phyloP scores from a whole-genome alignment of 2,113 vertebrate genomes.

The Sturnira hondurensis region DNA sequence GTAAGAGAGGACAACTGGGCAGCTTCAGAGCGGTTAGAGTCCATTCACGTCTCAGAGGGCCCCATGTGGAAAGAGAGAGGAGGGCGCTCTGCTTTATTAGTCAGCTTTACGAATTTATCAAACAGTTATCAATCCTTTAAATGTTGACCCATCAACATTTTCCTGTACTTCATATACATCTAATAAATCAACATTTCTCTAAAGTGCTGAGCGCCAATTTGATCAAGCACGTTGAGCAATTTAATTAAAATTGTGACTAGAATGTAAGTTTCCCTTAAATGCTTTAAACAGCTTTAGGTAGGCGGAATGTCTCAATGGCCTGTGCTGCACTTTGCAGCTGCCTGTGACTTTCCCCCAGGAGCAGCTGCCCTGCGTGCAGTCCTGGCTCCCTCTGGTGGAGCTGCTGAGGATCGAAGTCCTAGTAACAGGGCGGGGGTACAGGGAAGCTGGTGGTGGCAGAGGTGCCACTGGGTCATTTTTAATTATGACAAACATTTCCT shows the following conservation, averaged over 20 bases:
- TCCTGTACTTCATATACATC: background rate
- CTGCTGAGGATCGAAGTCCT: background rate
- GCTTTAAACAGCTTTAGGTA: background rate
- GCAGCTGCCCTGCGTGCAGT: background rate
- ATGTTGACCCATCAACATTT: background rate
- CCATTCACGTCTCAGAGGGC: background rate
- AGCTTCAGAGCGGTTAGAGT: background rate
- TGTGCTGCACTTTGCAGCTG: fast-evolving
- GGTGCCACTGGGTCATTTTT: background rate
- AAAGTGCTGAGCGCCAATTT: background rate
- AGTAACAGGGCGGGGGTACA: fast-evolving
- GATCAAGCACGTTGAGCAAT: background rate
- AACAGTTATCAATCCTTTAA: background rate
- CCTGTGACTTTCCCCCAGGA: background rate
- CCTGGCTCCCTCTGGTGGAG: background rate
- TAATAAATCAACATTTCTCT: background rate
- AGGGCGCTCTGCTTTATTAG: background rate
- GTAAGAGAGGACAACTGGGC: background rate
- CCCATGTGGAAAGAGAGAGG: background rate
- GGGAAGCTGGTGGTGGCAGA: background rate
- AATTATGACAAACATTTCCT: background rate
- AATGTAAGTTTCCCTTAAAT: background rate
- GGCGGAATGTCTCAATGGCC: background rate
- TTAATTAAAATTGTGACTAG: background rate
- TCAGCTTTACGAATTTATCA: background rate